phyloP scores from a whole-genome alignment of 2,888 invertebrate species.

The Brachyptera putata region DNA sequence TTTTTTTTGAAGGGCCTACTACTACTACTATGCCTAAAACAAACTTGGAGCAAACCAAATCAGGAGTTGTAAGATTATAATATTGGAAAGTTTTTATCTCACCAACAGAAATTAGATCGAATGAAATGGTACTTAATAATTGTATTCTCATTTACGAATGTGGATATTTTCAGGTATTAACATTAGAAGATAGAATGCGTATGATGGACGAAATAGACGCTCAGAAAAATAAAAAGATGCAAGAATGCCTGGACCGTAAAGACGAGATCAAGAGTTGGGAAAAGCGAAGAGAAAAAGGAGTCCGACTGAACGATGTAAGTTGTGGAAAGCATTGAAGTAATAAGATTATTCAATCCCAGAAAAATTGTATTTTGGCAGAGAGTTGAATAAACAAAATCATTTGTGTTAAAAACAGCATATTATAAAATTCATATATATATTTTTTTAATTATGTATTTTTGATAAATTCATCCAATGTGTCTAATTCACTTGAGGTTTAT shows the following conservation, averaged over 20 bases:
- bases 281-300: conserved; percentile 43
- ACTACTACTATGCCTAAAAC: too few relatives aligned
- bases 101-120: conserved; percentile 13
- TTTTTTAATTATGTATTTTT: not conserved
- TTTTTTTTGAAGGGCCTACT: too few relatives aligned
- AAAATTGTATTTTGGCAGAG: too few relatives aligned
- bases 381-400: too few relatives aligned
- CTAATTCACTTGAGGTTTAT: too few relatives aligned
- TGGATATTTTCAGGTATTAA: conserved; percentile 41
- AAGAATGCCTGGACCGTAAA: conserved; percentile 27
- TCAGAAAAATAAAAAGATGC: conserved; percentile 9
- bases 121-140: too few relatives aligned
- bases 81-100: not conserved
- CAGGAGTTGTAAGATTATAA: too few relatives aligned
- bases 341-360: too few relatives aligned
- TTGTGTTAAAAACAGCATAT: too few relatives aligned
- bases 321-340: not conserved
- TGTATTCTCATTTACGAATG: not conserved
- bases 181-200: conserved; percentile 47
- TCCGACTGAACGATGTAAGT: conserved; percentile 33
- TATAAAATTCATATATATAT: too few relatives aligned
- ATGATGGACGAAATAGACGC: conserved; percentile 42
- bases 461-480: too few relatives aligned
- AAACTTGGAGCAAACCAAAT: too few relatives aligned
- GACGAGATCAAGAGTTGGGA: conserved; percentile 33